Conservation (phyloP, 1,140 invertebrate species). For the Calephelis nemesis region DNA sequence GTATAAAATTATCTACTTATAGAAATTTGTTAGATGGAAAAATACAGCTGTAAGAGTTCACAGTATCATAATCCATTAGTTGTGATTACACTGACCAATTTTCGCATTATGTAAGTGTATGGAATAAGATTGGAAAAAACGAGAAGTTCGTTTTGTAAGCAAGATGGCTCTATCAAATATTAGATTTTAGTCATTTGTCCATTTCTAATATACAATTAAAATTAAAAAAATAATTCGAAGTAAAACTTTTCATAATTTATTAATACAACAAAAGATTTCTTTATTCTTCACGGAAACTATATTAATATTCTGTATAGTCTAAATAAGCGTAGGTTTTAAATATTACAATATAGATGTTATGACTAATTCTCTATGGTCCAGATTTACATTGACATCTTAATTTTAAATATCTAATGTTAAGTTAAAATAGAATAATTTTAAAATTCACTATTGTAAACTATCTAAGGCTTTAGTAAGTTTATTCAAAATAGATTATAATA, state of each 20-base stretch:
- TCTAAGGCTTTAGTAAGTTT: conserved; percentile 8
- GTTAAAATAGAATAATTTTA: conserved; percentile 29
- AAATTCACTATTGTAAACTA: conserved; percentile 8
- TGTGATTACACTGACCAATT: conserved; percentile 5
- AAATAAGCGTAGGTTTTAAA: conserved; percentile 31
- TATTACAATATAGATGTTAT: conserved; percentile 17
- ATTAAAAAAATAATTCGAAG: conserved; percentile 56
- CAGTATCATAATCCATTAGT: not conserved
- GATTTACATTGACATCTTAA: conserved; percentile 47
- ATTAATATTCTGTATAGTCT: conserved; percentile 59
- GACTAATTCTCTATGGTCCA: conserved; percentile 39
- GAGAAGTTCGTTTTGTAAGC: not conserved
- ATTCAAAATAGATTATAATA: conserved; percentile 15
- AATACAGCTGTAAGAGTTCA: too few species aligned
- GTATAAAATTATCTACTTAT: too few species aligned
- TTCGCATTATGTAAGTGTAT: not conserved
- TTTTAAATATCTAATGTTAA: conserved; percentile 37
- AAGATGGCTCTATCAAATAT: not conserved
- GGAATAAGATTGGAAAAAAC: conserved; percentile 1
- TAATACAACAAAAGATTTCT: conserved; percentile 29
- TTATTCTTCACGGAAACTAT: conserved; percentile 29
- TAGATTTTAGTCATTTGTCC: conserved; percentile 5
- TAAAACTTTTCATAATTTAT: conserved; percentile 69
- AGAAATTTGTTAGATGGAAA: too few species aligned
- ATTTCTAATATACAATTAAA: conserved; percentile 10